Evolutionary conservation across 2,888 invertebrate genomes (phyloP).

Genomic region (Eubasilissa splendida): DNA sequence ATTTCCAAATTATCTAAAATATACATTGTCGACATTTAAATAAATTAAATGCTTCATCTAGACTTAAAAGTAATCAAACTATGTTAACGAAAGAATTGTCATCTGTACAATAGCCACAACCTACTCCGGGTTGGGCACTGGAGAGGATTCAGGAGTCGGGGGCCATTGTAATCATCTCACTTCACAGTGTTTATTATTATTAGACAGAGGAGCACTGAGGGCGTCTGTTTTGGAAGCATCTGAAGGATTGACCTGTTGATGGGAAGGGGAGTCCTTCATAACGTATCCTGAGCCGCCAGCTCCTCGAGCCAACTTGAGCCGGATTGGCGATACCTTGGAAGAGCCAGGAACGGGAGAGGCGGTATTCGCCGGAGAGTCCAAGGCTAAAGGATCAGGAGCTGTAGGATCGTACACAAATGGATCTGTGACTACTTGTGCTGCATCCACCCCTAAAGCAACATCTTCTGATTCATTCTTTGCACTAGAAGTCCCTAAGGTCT

Average conservation of each 20-base stretch:
- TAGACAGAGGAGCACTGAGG: constrained; percentile 63
- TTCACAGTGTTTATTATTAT: constrained; percentile 86
- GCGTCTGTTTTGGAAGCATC: constrained; percentile 67
- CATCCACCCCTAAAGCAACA: constrained; percentile 42
- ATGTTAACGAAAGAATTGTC: constrained; percentile 13
- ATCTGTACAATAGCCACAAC: constrained; percentile 12
- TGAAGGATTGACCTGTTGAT: constrained; percentile 61
- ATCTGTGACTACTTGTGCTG: constrained; percentile 60
- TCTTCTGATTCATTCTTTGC: constrained; percentile 61
- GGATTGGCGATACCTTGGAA: constrained; percentile 83
- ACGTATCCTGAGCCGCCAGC: constrained; percentile 83
- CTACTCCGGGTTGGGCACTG: constrained; percentile 46
- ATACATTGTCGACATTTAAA: constrained; percentile 25
- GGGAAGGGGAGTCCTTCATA: constrained; percentile 68
- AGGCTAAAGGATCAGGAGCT: constrained; percentile 68
- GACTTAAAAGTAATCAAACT: background rate
- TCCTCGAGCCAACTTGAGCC: constrained; percentile 87
- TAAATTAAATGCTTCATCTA: constrained; percentile 8
- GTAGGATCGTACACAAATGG: constrained; percentile 70
- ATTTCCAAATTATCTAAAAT: constrained; percentile 12
- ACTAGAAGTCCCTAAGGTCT: constrained; percentile 63
- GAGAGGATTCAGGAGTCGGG: constrained; percentile 1
- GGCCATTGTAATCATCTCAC: constrained; percentile 83
- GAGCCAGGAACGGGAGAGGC: constrained; percentile 72
- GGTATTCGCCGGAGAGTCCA: constrained; percentile 66